Evolutionary conservation across 2,113 vertebrate species (phyloP).

Genomic region (Embiotoca jacksoni): DNA sequence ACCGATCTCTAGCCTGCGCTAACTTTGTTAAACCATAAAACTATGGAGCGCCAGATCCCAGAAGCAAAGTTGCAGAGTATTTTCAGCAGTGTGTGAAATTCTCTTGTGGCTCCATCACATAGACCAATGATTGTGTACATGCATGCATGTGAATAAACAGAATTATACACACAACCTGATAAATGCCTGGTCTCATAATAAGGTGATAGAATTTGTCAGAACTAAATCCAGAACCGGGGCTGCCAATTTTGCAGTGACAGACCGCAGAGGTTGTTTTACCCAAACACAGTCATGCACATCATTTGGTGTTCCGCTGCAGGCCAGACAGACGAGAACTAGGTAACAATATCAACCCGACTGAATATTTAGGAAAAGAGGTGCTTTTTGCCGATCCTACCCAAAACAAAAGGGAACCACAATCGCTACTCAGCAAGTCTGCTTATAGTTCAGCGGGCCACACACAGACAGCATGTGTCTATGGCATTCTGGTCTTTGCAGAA

Average conservation of each 20-base stretch:
- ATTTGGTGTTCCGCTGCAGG: conserved; percentile 29
- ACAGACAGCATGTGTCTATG: conserved; percentile 59
- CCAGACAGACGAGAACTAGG: conserved; percentile 8
- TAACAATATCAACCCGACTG: conserved; percentile 24
- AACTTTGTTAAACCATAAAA: conserved; percentile 56
- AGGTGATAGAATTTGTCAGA: conserved; percentile 60
- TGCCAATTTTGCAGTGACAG: conserved; percentile 24
- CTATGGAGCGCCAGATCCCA: conserved; percentile 44
- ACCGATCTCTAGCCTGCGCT: conserved; percentile 35
- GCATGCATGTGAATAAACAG: conserved; percentile 36
- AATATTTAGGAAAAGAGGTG: conserved; percentile 35
- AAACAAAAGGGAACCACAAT: conserved; percentile 50
- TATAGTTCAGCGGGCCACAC: conserved; percentile 73
- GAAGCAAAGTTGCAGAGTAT: conserved; percentile 63
- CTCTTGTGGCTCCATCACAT: conserved; percentile 23
- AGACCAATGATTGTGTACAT: conserved; percentile 13
- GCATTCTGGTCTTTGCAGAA: conserved; percentile 47
- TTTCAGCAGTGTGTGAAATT: conserved; percentile 74
- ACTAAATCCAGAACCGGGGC: conserved; percentile 61
- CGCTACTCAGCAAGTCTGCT: conserved; percentile 59
- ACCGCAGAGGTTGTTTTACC: conserved; percentile 40
- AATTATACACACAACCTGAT: conserved; percentile 47
- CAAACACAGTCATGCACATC: conserved; percentile 47
- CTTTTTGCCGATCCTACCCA: conserved; percentile 34
- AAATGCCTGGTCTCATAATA: conserved; percentile 69